phyloP scores from a whole-genome alignment of 30 jellyfish, hydroid and myxozoan genomes.

The Aurelia aurita complex sp. Pacific region DNA sequence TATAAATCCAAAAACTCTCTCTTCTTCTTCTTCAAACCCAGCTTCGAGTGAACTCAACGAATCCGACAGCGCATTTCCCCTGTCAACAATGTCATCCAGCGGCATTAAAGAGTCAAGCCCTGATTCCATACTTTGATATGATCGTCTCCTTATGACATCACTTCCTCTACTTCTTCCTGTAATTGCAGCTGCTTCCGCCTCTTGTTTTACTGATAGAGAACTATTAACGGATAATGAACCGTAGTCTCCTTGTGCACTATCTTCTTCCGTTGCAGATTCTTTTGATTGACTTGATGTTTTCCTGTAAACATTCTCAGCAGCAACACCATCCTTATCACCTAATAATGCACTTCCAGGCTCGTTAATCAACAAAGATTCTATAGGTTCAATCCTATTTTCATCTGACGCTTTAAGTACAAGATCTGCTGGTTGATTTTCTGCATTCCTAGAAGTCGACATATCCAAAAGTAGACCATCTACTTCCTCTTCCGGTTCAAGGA shows the following conservation, averaged over 20 bases:
- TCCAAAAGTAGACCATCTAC: too few species aligned
- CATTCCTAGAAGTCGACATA: too few species aligned
- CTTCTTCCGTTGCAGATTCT: not conserved
- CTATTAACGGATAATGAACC: not conserved
- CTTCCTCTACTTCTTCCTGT: not conserved
- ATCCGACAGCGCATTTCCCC: conserved; percentile 23
- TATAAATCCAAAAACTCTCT: conserved; percentile 25
- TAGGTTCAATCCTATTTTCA: too few species aligned
- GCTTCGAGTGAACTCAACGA: conserved; percentile 47
- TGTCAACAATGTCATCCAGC: conserved; percentile 25
- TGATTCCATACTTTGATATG: conserved; percentile 44
- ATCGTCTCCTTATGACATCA: conserved; percentile 17
- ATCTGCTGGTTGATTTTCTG: too few species aligned
- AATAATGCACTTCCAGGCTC: too few species aligned
- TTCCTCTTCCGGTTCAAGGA: too few species aligned
- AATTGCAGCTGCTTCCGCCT: not conserved
- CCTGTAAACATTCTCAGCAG: not conserved
- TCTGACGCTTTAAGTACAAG: too few species aligned
- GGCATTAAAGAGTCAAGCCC: conserved; percentile 44
- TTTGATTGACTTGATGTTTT: not conserved
- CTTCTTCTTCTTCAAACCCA: conserved; percentile 53
- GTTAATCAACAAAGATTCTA: too few species aligned
- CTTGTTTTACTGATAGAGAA: not conserved
- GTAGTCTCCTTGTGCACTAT: not conserved
- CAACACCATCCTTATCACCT: not conserved